Conservation (phyloP, 2,797 vertebrate genomes). For the Bovichtus variegatus region DNA sequence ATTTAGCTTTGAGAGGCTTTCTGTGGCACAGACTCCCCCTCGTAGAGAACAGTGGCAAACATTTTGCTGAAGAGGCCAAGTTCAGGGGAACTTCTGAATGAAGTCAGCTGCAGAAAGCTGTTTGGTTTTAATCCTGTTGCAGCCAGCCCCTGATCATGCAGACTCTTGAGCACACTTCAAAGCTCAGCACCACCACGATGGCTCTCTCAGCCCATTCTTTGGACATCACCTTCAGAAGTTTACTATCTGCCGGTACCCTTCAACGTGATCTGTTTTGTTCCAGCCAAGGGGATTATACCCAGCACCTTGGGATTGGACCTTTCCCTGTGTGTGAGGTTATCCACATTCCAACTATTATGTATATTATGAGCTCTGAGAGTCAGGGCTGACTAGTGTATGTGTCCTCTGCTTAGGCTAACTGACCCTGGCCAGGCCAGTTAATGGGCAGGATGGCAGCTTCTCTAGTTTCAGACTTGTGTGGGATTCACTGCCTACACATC, state of each 20-base stretch:
- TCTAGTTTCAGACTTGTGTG: constrained; percentile 55
- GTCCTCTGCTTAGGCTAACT: constrained; percentile 69
- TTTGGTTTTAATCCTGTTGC: constrained; percentile 77
- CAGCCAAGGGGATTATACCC: constrained; percentile 73
- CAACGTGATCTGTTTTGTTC: constrained; percentile 77
- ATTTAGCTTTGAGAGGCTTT: constrained; percentile 69
- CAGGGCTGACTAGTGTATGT: constrained; percentile 37
- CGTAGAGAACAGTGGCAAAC: constrained; percentile 54
- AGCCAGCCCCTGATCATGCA: constrained; percentile 67
- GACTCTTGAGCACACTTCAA: constrained; percentile 79
- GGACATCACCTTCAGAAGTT: constrained; percentile 77
- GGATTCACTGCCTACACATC: constrained; percentile 60
- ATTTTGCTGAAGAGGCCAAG: constrained; percentile 67
- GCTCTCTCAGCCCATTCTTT: constrained; percentile 69
- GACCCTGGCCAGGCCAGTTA: constrained; percentile 68
- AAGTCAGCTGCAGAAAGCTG: constrained; percentile 72
- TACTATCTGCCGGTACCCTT: constrained; percentile 59
- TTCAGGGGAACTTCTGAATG: constrained; percentile 73
- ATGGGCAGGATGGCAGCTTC: constrained; percentile 66
- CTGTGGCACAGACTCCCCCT: constrained; percentile 38
- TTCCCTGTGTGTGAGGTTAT: constrained; percentile 77
- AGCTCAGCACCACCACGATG: constrained; percentile 62
- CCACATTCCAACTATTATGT: constrained; percentile 69
- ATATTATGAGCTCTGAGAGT: constrained; percentile 65
- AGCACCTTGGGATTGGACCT: constrained; percentile 70